phyloP scores from a whole-genome alignment of 2,797 vertebrate genomes.

The Lophius americanus region DNA sequence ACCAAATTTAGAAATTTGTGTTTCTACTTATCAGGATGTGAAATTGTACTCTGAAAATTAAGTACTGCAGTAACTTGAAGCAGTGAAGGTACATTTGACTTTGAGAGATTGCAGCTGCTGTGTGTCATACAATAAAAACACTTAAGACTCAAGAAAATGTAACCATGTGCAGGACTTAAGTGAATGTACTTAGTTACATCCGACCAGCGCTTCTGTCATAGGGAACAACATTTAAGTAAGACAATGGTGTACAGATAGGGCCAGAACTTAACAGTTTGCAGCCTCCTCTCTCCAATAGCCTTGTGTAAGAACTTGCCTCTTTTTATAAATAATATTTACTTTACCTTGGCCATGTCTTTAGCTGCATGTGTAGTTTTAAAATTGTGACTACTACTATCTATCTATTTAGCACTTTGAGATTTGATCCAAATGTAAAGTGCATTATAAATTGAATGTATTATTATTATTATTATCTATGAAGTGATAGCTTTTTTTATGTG shows the following conservation, averaged over 20 bases:
- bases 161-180: too few species aligned
- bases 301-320: neutral
- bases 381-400: neutral
- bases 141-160: neutral
- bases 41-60: neutral
- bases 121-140: neutral
- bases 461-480: neutral
- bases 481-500: neutral
- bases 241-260: too few species aligned
- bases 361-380: neutral
- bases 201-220: neutral
- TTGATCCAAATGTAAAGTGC: too few species aligned
- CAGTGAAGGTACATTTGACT: neutral
- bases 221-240: neutral
- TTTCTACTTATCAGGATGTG: neutral
- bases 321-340: neutral
- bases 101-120: neutral
- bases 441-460: too few species aligned
- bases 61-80: neutral
- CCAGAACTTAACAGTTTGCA: too few species aligned
- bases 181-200: neutral
- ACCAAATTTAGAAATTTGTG: neutral
- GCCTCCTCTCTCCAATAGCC: neutral
- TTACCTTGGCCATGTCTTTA: constrained; percentile 8
- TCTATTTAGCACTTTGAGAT: too few species aligned